Base-by-base conservation (phyloP, 2,113 vertebrate genomes). In the Lipotes vexillifer region DNA sequence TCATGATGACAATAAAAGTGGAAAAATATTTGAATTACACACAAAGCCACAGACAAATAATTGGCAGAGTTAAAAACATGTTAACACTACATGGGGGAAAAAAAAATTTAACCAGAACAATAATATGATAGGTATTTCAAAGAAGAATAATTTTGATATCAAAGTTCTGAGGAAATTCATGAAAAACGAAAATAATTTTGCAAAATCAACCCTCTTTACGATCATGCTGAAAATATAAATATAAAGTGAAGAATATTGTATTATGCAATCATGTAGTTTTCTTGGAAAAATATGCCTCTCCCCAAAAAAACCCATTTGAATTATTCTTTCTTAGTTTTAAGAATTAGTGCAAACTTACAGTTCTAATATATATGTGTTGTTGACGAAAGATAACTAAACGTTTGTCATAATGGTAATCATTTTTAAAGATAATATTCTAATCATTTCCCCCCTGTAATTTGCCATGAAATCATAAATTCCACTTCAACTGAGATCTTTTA, bases 251-350 rank as follows among this genome's bases (percentile, higher is more conserved):
- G 18, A 65, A 61, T 86, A 72, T 44, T 69, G 11, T 33, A 52
- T 82, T 85, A 89, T 75, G 20, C 15, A 38, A 33, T 69, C 36
- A 69, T 18, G 27, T 68, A 88, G 33, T 80, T 93, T 74, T 87
- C 90, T 77, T 88, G 18, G 52, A 72, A 93, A 74, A 44, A 4
- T 52, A 85, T 57, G 23, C 13, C 33, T 33, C 3, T 25, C 33
- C 11, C 18, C 15, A 4, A 20, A 74, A 61, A 46, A 52, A 2
- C 2, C 8, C 15, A 63, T 63, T 95, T 80, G 25, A 95, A 88
- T 96, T 8, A 85, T 49, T 90, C 36, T 91, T 93, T 69, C 44
- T 75, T 33, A 13, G 38, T 66, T 93, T 86, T n/a, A 97, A 96
- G 36, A 94, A 66, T 86, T 83, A 83, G 46, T 63, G 29, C 44